Evolutionary conservation across 2,888 invertebrate species (phyloP).

Genomic region (Choreutis nemorana): DNA sequence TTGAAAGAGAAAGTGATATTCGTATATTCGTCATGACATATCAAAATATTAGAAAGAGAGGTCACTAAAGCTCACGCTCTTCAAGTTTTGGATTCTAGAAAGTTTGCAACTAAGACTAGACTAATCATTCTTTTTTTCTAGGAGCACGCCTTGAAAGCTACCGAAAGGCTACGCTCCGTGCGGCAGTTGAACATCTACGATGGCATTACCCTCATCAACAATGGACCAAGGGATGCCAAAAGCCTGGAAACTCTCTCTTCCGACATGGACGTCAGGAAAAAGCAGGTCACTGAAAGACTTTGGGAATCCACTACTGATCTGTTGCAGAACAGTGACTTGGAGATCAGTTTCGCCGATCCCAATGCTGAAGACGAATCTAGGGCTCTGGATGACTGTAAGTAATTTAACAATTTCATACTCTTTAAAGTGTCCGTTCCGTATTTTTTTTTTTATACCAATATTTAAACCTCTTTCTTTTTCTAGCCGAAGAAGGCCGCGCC

Average conservation of each 20-base stretch:
- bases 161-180: slow-evolving; percentile 35
- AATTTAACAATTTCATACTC: background rate
- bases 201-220: slow-evolving; percentile 42
- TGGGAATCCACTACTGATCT: slow-evolving; percentile 42
- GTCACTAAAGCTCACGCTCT: too few relatives aligned
- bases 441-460: background rate
- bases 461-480: slow-evolving; percentile 9
- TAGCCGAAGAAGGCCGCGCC: slow-evolving; percentile 67
- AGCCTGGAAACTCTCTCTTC: slow-evolving; percentile 37
- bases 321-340: slow-evolving; percentile 38
- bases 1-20: background rate
- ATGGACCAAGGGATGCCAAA: slow-evolving; percentile 34
- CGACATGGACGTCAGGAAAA: slow-evolving; percentile 33
- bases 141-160: slow-evolving; percentile 50
- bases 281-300: slow-evolving; percentile 36
- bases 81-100: background rate
- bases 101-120: background rate
- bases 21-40: too few relatives aligned
- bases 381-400: slow-evolving; percentile 36
- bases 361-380: slow-evolving; percentile 39
- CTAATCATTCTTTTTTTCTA: slow-evolving; percentile 16
- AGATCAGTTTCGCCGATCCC: slow-evolving; percentile 32
- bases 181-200: slow-evolving; percentile 40
- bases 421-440: background rate
- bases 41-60: too few relatives aligned